Base-by-base conservation (phyloP, 2,888 invertebrate species). In the Pseudococcus jackbeardsleyi region DNA sequence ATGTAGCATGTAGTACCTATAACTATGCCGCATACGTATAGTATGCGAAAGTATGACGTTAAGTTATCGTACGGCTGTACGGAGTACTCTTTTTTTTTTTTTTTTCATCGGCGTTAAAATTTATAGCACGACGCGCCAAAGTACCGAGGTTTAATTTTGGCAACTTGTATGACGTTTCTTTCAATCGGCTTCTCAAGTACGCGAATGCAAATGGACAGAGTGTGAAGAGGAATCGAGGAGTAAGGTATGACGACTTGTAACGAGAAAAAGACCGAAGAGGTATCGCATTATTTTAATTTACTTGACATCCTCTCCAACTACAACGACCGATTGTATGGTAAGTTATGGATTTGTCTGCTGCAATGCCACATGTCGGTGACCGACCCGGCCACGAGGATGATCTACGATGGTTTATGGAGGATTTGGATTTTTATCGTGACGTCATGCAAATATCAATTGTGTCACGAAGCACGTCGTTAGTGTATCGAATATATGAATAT, bases 141-240 rank as follows among this genome's bases (percentile, higher is more conserved):
- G 68, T 72, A 72, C 68, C 33, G 68, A 72, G 68, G 33, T 72
- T 22, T 72, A 72, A 72, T 72, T 72, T 72, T 72, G 68, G 68
- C 68, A 72, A 72, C 26, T 72, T 12, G 33, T 33, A 15, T 15
- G 33, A 72, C 68, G 68, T 33, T 33, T 26, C 11, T 59, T 59
- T 59, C 59, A 7, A 59, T 59, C 59, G 19, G 19, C 19, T n/a
- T n/a, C 59, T 72, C 26, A n/a, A 72, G 68, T 22, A 72, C 50
- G 64, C 68, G 26, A 33, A n/a, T 12, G 22, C 68, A 15, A 33
- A 33, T 22, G 68, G 68, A 72, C 68, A 72, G 68, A 72, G 68
- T 15, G 68, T 72, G 33, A 33, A 33, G 26, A 33, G 26, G 26
- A 33, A 3, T 33, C 26, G 26, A 33, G 26, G 26, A 33, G 26